Evolutionary conservation across 2,888 invertebrate genomes (phyloP).

Genomic region (Diogma glabrata): DNA sequence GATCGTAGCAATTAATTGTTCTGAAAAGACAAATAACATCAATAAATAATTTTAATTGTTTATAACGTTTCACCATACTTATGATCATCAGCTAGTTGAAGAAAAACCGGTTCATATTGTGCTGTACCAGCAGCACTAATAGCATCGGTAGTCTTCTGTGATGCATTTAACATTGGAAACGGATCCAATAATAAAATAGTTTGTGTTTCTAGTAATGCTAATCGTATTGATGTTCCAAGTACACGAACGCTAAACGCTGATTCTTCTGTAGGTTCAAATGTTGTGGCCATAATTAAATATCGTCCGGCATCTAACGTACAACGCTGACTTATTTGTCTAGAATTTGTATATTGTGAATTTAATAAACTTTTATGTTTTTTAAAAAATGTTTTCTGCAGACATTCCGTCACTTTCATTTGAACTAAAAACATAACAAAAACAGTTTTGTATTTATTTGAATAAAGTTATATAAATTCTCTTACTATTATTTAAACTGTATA

Average conservation of each 20-base stretch:
- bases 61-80: conserved; percentile 22
- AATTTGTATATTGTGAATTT: conserved; percentile 86
- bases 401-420: conserved; percentile 54
- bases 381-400: conserved; percentile 67
- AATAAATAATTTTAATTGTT: neutral
- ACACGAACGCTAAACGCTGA: conserved; percentile 77
- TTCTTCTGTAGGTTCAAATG: conserved; percentile 83
- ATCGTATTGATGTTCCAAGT: conserved; percentile 62
- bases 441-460: neutral
- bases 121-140: conserved; percentile 41
- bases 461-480: conserved; percentile 4
- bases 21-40: conserved; percentile 28
- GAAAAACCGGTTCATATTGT: conserved; percentile 81
- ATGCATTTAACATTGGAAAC: conserved; percentile 28
- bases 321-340: conserved; percentile 73
- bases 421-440: conserved; percentile 14
- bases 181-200: conserved; percentile 35
- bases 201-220: conserved; percentile 56
- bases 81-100: conserved; percentile 84
- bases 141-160: conserved; percentile 9
- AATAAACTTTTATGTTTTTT: conserved; percentile 76
- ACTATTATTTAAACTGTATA: conserved; percentile 43
- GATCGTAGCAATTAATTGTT: conserved; percentile 81
- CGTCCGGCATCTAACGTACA: conserved; percentile 69
- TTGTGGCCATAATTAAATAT: conserved; percentile 79